Conservation (phyloP, 2,888 invertebrate species). For the Podabrus alpinus region DNA sequence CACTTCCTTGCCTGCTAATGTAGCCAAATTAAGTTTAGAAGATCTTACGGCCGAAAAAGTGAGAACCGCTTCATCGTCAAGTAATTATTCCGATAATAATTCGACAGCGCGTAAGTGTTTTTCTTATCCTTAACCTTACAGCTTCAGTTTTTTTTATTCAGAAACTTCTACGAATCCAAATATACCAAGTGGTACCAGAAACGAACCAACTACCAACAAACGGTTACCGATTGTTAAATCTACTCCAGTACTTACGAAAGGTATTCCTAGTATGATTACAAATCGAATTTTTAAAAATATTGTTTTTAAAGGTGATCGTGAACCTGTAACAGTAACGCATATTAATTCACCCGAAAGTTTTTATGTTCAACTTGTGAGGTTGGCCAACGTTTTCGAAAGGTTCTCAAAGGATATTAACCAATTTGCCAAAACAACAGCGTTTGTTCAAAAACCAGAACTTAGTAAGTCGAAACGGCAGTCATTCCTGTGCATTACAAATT, state of each 20-base stretch:
- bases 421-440: slow-evolving; percentile 36
- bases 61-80: background rate
- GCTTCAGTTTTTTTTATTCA: background rate
- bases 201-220: background rate
- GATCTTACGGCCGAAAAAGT: background rate
- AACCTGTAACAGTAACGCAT: slow-evolving; percentile 60
- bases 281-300: background rate
- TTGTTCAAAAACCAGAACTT: slow-evolving; percentile 36
- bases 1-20: background rate
- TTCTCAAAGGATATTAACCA: slow-evolving; percentile 19
- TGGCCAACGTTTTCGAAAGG: slow-evolving; percentile 3
- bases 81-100: background rate
- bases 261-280: background rate
- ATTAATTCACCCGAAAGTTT: slow-evolving; percentile 66
- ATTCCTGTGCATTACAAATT: background rate
- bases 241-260: background rate
- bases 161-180: background rate
- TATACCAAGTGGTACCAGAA: background rate
- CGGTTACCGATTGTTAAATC: background rate
- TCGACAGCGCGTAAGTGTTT: background rate
- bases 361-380: slow-evolving; percentile 62
- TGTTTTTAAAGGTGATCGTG: slow-evolving; percentile 44
- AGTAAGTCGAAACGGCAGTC: slow-evolving; percentile 34
- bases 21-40: background rate
- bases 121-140: background rate